Evolutionary conservation across 2,797 vertebrate species (phyloP).

Genomic region (Microctenopoma stevenorrisi): DNA sequence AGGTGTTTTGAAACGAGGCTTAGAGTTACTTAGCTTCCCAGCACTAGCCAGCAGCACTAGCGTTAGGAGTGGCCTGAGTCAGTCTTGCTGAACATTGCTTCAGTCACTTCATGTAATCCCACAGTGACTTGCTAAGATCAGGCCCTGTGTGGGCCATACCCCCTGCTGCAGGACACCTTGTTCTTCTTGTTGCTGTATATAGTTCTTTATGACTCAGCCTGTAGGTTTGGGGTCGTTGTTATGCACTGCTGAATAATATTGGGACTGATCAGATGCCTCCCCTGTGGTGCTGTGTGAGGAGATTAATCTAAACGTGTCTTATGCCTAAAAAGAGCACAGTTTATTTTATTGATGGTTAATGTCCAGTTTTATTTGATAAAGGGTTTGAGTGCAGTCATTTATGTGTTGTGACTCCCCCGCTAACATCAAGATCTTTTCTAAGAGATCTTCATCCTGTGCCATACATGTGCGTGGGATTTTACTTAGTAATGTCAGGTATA

Average conservation of each 20-base stretch:
- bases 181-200: background rate
- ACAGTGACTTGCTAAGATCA: background rate
- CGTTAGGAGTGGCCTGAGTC: too few species aligned
- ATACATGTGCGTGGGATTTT: too few species aligned
- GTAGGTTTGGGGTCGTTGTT: background rate
- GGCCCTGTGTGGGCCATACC: background rate
- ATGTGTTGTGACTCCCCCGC: background rate
- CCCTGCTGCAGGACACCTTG: background rate
- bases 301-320: background rate
- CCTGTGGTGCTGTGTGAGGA: background rate
- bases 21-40: too few species aligned
- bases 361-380: too few species aligned
- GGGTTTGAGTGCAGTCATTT: background rate
- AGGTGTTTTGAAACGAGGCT: too few species aligned
- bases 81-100: background rate
- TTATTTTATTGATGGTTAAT: background rate
- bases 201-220: background rate
- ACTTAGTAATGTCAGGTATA: background rate
- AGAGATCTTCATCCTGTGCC: background rate
- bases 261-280: background rate
- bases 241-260: background rate
- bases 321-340: background rate
- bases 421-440: background rate
- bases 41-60: too few species aligned
- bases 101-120: constrained; percentile 1